phyloP scores from a whole-genome alignment of 2,113 vertebrate genomes.

The Halcyon malimbica region DNA sequence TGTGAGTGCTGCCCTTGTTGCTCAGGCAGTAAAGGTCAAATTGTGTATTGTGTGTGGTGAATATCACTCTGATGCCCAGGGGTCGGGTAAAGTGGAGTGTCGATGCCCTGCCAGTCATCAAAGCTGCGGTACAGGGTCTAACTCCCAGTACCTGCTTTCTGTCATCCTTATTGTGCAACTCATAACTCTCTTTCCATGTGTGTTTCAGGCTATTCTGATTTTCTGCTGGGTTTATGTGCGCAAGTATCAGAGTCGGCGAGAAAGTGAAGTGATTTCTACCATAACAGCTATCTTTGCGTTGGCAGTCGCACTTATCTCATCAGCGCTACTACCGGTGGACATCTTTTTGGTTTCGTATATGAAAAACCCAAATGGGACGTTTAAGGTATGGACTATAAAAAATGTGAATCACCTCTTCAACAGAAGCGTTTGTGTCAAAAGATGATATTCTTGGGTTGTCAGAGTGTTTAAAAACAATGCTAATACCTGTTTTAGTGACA shows the following conservation, averaged over 20 bases:
- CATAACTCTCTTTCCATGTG: background rate
- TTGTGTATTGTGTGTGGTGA: accelerated
- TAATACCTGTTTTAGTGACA: background rate
- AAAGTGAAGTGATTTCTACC: slow-evolving; percentile 96
- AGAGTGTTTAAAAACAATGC: background rate
- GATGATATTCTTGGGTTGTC: accelerated
- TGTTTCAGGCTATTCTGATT: slow-evolving; percentile 86
- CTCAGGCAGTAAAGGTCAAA: accelerated
- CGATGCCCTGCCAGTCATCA: accelerated
- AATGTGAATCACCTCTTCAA: accelerated
- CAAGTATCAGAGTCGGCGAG: slow-evolving; percentile 94
- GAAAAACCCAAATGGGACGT: slow-evolving; percentile 96
- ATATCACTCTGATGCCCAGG: accelerated
- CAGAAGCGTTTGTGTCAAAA: background rate
- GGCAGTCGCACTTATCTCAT: slow-evolving; percentile 93
- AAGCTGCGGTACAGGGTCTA: accelerated
- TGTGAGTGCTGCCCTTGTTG: background rate
- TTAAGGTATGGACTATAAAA: slow-evolving; percentile 82
- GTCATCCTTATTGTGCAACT: accelerated
- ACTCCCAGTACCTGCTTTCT: background rate
- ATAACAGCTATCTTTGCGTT: slow-evolving; percentile 95
- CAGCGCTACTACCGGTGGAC: slow-evolving; percentile 94
- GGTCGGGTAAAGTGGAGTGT: background rate
- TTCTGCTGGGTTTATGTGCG: slow-evolving; percentile 98
- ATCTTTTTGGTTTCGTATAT: slow-evolving; percentile 98